Percentiles rank a stretch among this genome's conserved stretches.
Evolutionary conservation across 2,888 invertebrate species (phyloP).

Genomic region (Nemotelus pantherinus): DNA sequence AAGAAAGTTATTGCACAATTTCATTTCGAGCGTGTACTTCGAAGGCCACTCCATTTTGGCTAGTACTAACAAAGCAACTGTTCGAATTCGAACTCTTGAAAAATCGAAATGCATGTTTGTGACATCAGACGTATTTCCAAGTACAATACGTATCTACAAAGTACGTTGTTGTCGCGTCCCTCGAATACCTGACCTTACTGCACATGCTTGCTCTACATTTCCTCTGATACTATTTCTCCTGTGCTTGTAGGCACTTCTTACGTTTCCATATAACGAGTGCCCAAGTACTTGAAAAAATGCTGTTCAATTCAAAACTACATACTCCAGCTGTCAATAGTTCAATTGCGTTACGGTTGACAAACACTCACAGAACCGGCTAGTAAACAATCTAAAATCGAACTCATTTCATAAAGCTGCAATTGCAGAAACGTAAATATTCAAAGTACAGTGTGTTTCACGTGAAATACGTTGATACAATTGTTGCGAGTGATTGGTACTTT

Average conservation of each 20-base stretch:
- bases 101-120: constrained; percentile 23
- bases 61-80: constrained; percentile 15
- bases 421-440: neutral
- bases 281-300: constrained; percentile 21
- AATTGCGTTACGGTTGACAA: constrained; percentile 43
- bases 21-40: neutral
- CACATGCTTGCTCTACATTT: constrained; percentile 32
- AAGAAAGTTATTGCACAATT: constrained; percentile 38
- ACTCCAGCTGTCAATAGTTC: constrained; percentile 38
- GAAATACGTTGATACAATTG: neutral
- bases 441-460: constrained; percentile 11
- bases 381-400: constrained; percentile 16
- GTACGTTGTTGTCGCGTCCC: no score
- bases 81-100: constrained; percentile 26
- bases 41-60: constrained; percentile 5
- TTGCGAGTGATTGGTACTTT: no score
- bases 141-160: no score
- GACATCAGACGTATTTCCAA: neutral
- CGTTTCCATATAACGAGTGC: constrained; percentile 10
- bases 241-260: neutral
- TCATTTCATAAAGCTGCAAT: constrained; percentile 18
- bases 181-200: constrained; percentile 32
- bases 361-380: constrained; percentile 28
- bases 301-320: constrained; percentile 34
- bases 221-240: neutral